phyloP scores from a whole-genome alignment of 37 sponge, comb jelly and placozoan species.

The Geodia barretti region DNA sequence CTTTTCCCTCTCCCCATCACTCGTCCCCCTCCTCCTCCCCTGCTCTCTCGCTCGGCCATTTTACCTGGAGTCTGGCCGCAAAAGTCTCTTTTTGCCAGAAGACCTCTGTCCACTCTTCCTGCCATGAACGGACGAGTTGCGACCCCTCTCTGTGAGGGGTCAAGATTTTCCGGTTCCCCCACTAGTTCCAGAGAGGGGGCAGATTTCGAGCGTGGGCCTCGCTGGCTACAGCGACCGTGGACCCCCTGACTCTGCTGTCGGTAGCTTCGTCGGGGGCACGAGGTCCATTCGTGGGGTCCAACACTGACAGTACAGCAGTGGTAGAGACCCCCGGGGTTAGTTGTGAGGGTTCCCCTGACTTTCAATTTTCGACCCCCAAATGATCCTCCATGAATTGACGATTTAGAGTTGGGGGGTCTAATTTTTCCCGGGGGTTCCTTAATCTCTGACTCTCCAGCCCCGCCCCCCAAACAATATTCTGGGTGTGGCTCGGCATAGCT shows the following conservation, averaged over 20 bases:
- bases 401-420: slow-evolving; percentile 16
- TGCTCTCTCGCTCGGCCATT: neutral
- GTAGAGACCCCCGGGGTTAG: neutral
- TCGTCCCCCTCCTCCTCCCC: neutral
- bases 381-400: no score
- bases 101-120: slow-evolving; percentile 22
- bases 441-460: neutral
- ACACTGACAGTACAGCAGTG: neutral
- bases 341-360: no score
- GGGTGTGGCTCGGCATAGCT: slow-evolving; percentile 1
- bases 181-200: neutral
- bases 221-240: no score
- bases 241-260: neutral
- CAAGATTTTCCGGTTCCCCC: no score
- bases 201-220: neutral
- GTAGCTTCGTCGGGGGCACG: slow-evolving; percentile 52
- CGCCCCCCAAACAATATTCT: no score
- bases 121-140: slow-evolving; percentile 51
- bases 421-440: slow-evolving; percentile 13
- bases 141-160: no score
- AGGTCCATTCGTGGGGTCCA: slow-evolving; percentile 52
- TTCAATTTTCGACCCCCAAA: no score
- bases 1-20: neutral
- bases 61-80: slow-evolving; percentile 13
- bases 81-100: slow-evolving; percentile 57